Conservation (phyloP, 2,888 invertebrate species). For the Rhagium mordax region DNA sequence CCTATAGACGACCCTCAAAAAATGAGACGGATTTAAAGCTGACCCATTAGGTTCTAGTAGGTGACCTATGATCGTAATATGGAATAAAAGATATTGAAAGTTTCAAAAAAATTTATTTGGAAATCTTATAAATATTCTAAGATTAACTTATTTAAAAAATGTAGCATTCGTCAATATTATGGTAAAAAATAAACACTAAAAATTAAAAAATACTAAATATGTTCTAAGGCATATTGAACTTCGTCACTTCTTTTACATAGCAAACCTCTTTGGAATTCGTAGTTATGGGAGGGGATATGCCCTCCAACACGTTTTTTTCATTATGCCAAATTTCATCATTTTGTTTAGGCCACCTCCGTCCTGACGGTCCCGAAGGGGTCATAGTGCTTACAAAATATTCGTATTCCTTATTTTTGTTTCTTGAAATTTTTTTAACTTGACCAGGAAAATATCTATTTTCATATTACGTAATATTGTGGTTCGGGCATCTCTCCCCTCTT, state of each 20-base stretch:
- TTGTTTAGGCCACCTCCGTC: constrained; percentile 6
- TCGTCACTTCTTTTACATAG: not conserved
- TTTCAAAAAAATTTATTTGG: not conserved
- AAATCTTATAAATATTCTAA: not conserved
- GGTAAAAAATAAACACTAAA: too few species aligned
- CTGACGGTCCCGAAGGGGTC: constrained; percentile 1
- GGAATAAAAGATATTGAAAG: not conserved
- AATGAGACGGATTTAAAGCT: not conserved
- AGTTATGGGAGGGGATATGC: constrained; percentile 1
- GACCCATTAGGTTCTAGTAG: not conserved
- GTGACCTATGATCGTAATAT: not conserved
- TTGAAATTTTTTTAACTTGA: not conserved
- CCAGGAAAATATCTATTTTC: too few species aligned
- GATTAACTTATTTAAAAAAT: too few species aligned
- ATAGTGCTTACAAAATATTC: not conserved
- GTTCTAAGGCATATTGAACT: not conserved
- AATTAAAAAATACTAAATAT: not conserved
- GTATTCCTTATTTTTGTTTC: not conserved
- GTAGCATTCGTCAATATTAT: too few species aligned
- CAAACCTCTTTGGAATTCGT: constrained; percentile 4
- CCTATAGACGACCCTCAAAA: too few species aligned
- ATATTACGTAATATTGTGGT: not conserved
- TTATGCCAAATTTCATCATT: constrained; percentile 16
- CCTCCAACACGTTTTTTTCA: constrained; percentile 4
- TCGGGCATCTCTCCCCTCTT: not conserved